These are phyloP conservation scores for Trichoplusia ni DNA, from an alignment of 1,140 invertebrate genomes.

Conservation along the genomic window DNA sequence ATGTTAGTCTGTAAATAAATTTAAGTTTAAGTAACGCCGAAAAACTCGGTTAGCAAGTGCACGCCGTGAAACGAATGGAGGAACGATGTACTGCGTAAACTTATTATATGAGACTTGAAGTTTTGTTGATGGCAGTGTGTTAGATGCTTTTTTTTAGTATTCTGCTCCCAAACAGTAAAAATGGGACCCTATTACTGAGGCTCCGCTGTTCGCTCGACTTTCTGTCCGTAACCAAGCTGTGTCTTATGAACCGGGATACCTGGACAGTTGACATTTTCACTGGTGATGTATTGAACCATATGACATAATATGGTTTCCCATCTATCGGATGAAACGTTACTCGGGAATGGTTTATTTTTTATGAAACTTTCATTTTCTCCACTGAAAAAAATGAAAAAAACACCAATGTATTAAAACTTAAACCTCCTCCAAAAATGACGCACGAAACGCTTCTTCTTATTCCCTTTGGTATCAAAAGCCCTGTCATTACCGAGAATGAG, in stretches of 20 bases:
- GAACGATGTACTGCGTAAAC: constrained; percentile 65
- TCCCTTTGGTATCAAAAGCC: constrained; percentile 15
- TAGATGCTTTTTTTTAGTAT: too few relatives aligned
- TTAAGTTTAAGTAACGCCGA: constrained; percentile 42
- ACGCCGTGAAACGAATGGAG: constrained; percentile 55
- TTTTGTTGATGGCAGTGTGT: constrained; percentile 36
- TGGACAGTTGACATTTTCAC: too few relatives aligned
- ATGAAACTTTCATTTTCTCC: neutral
- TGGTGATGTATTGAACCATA: too few relatives aligned
- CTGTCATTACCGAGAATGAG: constrained; percentile 12
- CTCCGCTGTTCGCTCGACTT: too few relatives aligned
- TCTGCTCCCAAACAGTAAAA: too few relatives aligned
- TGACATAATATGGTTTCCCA: too few relatives aligned
- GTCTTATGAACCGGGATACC: neutral
- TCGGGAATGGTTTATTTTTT: too few relatives aligned
- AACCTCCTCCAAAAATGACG: too few relatives aligned
- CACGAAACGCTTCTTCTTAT: neutral
- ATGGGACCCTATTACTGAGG: too few relatives aligned
- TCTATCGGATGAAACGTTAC: too few relatives aligned
- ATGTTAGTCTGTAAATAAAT: constrained; percentile 48
- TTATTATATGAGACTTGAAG: constrained; percentile 49
- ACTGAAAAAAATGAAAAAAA: too few relatives aligned
- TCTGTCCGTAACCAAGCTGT: neutral
- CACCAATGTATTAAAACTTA: too few relatives aligned
- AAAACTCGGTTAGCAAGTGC: constrained; percentile 58